A percentile compares a stretch with the other conserved stretches of the same genome.
Evolutionary conservation across 2,888 invertebrate genomes (phyloP).

Genomic region (Tanypteryx hageni): DNA sequence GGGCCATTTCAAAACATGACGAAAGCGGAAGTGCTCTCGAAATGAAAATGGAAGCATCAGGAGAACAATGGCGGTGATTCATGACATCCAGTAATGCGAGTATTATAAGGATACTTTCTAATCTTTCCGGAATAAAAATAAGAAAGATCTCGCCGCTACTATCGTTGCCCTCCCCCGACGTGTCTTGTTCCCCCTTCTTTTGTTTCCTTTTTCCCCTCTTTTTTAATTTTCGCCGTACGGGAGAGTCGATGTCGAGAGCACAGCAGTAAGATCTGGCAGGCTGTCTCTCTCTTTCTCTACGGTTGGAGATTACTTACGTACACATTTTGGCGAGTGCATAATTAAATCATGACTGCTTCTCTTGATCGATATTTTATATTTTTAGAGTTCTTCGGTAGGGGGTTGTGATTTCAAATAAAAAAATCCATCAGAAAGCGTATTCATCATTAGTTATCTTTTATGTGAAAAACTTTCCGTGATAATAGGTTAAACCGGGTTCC

Average conservation of each 20-base stretch:
- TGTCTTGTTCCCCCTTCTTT: background rate
- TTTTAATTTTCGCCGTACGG: background rate
- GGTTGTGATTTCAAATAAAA: no score
- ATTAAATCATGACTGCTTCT: no score
- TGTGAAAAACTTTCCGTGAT: no score
- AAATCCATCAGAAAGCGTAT: no score
- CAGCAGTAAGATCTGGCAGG: background rate
- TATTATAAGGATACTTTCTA: conserved; percentile 40
- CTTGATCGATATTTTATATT: no score
- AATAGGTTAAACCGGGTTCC: no score
- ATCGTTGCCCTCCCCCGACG: background rate
- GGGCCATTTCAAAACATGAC: conserved; percentile 61
- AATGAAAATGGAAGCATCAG: conserved; percentile 57
- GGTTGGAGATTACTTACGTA: conserved; percentile 20
- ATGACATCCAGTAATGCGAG: conserved; percentile 61
- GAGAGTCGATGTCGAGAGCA: background rate
- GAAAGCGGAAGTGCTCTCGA: conserved; percentile 63
- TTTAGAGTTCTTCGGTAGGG: no score
- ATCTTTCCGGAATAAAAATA: conserved; percentile 45
- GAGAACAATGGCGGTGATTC: conserved; percentile 59
- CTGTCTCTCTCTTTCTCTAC: background rate
- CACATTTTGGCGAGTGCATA: background rate
- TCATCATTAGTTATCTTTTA: no score
- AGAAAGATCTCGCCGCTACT: conserved; percentile 33
- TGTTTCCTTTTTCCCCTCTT: background rate